Base-by-base conservation (phyloP, 2,113 vertebrate genomes). In the Chamaetylas fuelleborni region DNA sequence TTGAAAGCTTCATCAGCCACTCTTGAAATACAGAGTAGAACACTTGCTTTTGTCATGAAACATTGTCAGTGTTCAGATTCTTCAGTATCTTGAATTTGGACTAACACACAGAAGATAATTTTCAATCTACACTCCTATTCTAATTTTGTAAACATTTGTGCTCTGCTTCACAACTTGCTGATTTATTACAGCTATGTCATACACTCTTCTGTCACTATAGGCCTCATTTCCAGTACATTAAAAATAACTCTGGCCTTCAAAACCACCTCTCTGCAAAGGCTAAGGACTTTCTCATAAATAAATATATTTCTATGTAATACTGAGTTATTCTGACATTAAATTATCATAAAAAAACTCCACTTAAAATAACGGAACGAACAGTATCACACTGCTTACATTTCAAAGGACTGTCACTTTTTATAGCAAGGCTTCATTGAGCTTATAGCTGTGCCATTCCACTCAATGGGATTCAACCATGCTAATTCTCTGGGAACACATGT, bases 401-500 rank as follows among this genome's bases (percentile, higher is more conserved):
- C 70, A 89, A 94, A 89, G 56, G 57, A 88, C 51, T 86, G 76
- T 60, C 65, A 83, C 65, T 71, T 74, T 81, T 83, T 53, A 81
- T 22, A 56, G 48, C 4, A 14, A 78, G 73, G 40, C 28, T 86
- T 93, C 82, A 74, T 25, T 93, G 83, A 86, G 56, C 48, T 71
- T 53, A 48, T 81, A 88, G 60, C 56, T 81, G 43, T 51, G 48
- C 73, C 60, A 90, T 81, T 90, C 38, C 51, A 86, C 43, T 86
- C 72, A 91, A 57, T 71, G 40, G 83, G 80, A 53, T 83, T 90
- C 85, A 83, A 60, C 67, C 43, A 70, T 8, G 20, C 26, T 87
- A 88, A 95, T 89, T 93, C 88, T 96, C 81, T 67, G n/a, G 60
- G 43, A 96, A 86, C 17, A 66, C 51, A 65, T 45, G 71, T 64